Percentiles rank a stretch among this genome's conserved stretches.
These are phyloP conservation scores for Acanthiza pusilla DNA, from an alignment of 2,797 vertebrate genomes.

Conservation along the genomic window DNA sequence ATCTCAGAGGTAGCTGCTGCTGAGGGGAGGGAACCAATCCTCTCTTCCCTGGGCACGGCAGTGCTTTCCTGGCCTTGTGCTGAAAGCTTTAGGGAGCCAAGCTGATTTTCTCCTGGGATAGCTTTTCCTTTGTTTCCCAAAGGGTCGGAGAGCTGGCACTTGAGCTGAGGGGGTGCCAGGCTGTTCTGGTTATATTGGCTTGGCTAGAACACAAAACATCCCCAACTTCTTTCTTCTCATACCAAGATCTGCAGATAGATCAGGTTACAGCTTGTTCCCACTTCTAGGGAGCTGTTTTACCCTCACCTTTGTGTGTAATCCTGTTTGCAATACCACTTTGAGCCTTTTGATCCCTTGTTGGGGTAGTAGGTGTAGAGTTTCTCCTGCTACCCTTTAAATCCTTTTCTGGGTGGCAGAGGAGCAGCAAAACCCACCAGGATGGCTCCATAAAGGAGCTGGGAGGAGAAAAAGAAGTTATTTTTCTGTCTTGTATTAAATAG, in stretches of 20 bases:
- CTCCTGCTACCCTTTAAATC: background rate
- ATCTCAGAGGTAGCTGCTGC: background rate
- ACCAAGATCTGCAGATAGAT: background rate
- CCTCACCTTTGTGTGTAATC: background rate
- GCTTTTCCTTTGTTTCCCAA: background rate
- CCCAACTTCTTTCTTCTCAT: background rate
- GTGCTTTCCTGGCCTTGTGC: background rate
- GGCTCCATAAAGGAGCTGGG: background rate
- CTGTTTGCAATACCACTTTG: background rate
- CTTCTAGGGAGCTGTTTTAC: background rate
- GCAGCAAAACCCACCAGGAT: background rate
- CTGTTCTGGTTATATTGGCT: background rate
- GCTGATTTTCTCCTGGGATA: background rate
- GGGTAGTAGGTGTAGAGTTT: background rate
- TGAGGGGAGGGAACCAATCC: background rate
- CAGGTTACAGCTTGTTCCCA: background rate
- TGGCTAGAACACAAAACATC: background rate
- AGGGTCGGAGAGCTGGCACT: background rate
- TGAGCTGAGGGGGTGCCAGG: background rate
- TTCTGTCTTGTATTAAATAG: background rate
- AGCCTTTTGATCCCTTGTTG: background rate
- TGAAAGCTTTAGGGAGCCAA: background rate
- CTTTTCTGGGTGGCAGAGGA: background rate
- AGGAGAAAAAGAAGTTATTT: background rate
- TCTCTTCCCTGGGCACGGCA: background rate